Evolutionary conservation across 2,888 invertebrate genomes (phyloP).

Genomic region (Argyra leucocephala): DNA sequence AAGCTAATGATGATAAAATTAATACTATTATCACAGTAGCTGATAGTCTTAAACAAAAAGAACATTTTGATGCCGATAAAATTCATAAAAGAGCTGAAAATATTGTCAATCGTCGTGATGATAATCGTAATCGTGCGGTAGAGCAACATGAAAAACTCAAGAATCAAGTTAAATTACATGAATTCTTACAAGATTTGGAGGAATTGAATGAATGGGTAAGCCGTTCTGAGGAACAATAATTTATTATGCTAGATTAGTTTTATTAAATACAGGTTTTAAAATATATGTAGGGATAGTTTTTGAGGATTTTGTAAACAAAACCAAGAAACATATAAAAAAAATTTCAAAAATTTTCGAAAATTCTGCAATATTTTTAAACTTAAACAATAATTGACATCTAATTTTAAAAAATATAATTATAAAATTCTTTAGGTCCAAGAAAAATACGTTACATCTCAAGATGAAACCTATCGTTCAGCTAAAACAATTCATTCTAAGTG

Average conservation of each 20-base stretch:
- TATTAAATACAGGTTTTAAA: too few species aligned
- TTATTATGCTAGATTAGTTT: too few species aligned
- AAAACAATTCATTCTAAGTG: constrained; percentile 99
- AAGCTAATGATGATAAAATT: constrained; percentile 99
- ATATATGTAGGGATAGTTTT: too few species aligned
- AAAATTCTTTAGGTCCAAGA: constrained; percentile 56
- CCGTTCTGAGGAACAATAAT: too few species aligned
- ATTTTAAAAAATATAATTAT: neutral
- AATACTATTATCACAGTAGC: constrained; percentile 93
- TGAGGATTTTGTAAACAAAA: neutral
- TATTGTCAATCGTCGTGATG: constrained; percentile 79
- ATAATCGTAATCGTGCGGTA: constrained; percentile 83
- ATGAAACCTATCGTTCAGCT: constrained; percentile 96
- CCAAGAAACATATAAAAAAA: neutral
- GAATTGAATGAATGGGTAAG: constrained; percentile 93
- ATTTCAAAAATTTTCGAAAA: neutral
- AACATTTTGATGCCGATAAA: constrained; percentile 93
- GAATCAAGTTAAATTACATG: constrained; percentile 90
- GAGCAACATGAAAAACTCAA: constrained; percentile 86
- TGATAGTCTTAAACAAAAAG: constrained; percentile 78
- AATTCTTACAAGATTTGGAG: constrained; percentile 90
- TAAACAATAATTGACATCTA: neutral
- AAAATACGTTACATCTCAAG: constrained; percentile 96
- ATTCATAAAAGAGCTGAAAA: constrained; percentile 92
- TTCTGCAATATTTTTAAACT: too few species aligned